These are phyloP conservation scores for Abramis brama DNA, from an alignment of 2,113 vertebrate genomes.

Conservation along the genomic window DNA sequence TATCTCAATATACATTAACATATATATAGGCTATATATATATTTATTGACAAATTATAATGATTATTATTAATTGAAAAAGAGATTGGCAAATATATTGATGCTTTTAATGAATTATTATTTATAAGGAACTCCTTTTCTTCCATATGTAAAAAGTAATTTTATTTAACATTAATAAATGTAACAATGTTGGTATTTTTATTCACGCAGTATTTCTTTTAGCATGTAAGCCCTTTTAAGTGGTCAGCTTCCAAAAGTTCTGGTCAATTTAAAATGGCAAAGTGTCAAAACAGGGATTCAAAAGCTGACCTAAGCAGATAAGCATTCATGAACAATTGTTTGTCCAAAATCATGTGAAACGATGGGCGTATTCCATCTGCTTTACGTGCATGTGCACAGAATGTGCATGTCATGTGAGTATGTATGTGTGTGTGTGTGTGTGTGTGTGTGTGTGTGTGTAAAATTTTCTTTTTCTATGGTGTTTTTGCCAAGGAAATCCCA, in stretches of 20 bases:
- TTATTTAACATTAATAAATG: background rate
- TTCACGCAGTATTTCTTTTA: background rate
- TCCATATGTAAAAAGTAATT: background rate
- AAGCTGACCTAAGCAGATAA: conserved; percentile 13
- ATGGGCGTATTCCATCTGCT: conserved; percentile 12
- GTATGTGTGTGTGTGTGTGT: background rate
- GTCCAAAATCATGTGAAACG: conserved; percentile 4
- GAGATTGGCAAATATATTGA: background rate
- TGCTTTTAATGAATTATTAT: background rate
- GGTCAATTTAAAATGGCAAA: background rate
- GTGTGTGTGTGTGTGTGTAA: no score
- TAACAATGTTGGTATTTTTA: background rate
- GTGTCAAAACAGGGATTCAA: background rate
- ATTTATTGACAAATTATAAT: background rate
- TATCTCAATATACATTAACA: background rate
- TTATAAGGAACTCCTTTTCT: background rate
- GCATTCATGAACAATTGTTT: background rate
- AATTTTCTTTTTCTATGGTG: background rate
- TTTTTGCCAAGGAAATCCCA: conserved; percentile 21
- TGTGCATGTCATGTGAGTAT: background rate
- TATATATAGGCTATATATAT: background rate
- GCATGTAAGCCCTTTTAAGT: background rate
- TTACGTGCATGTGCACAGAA: background rate
- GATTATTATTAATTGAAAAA: background rate
- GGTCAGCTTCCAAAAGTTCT: background rate